Base-by-base conservation (phyloP, 2,113 vertebrate species). In the Trichomycterus rosablanca region DNA sequence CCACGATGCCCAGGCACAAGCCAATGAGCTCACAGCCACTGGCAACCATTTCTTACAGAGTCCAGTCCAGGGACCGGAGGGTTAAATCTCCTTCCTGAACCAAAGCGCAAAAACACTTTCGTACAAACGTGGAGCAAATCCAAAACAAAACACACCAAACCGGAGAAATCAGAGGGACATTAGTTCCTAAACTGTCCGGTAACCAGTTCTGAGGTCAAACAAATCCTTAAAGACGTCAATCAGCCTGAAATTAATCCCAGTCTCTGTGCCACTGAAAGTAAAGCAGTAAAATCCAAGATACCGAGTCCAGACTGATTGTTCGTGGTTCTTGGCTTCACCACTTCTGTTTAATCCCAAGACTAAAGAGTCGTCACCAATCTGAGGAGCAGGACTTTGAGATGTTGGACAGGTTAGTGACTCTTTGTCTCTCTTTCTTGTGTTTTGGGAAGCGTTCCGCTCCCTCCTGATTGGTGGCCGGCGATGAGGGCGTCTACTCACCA, bases 1-100 rank as follows among this genome's bases (percentile, higher is more conserved):
- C 93, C 0, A 89, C 28, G 2, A 89, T 72, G 5, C 91, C 91
- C 0, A 92, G 44, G 1, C 85, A 77, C 26, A 95, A 52, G 0
- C 88, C 92, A 1, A 84, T 74, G 1, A 91, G 78, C 71, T 93
- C 91, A 12, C 87, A 66, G 1, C 73, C 45, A 7, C 79, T 84
- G 48, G 79, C 46, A 52, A 78, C 77, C 93, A 95, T 95, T 11
- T 61, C 42, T 42, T 1, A 12, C n/a, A n/a, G n/a, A n/a, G n/a
- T n/a, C n/a, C n/a, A n/a, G n/a, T n/a, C n/a, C n/a, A n/a, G n/a
- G n/a, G n/a, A n/a, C n/a, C n/a, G n/a, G n/a, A n/a, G n/a, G n/a
- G n/a, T n/a, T n/a, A n/a, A n/a, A n/a, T n/a, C n/a, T n/a, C n/a
- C n/a, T n/a, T n/a, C n/a, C n/a, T n/a, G n/a, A n/a, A n/a, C n/a